Conservation (phyloP, 1,140 invertebrate genomes). For the Polypedilum vanderplanki region DNA sequence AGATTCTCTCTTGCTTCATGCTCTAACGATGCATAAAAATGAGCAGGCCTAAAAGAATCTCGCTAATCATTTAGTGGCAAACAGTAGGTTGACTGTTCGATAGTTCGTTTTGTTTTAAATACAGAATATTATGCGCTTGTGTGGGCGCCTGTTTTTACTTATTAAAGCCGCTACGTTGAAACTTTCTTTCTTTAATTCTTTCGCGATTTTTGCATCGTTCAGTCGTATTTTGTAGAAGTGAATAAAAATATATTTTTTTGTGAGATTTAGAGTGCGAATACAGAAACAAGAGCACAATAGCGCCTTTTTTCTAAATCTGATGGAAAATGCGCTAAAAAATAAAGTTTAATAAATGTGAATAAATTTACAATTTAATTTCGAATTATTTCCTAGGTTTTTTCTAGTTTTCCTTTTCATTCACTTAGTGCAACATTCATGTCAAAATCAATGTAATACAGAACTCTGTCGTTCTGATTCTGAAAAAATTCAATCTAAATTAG, state of each 20-base stretch:
- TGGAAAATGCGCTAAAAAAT: no score
- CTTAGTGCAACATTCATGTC: neutral
- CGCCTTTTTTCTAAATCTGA: no score
- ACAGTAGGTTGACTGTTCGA: slow-evolving; percentile 1
- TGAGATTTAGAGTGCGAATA: no score
- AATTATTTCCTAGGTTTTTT: neutral
- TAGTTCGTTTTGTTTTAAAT: neutral
- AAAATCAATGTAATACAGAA: neutral
- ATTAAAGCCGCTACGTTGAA: neutral
- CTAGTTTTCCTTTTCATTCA: neutral
- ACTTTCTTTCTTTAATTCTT: slow-evolving; percentile 13
- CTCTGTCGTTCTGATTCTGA: neutral
- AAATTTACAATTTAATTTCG: neutral
- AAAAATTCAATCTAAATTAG: neutral
- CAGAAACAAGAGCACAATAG: no score
- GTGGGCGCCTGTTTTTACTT: neutral
- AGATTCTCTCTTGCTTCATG: no score
- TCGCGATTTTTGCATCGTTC: neutral
- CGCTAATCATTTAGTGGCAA: no score
- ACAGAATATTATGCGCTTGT: neutral
- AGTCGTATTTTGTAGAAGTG: neutral
- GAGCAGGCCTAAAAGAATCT: no score
- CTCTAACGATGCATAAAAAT: no score
- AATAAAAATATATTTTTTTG: no score
- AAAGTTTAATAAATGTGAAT: neutral